Percentiles rank a stretch among this genome's conserved stretches.
Conservation (phyloP, 2,113 vertebrate genomes). For the Lophochroa leadbeateri region DNA sequence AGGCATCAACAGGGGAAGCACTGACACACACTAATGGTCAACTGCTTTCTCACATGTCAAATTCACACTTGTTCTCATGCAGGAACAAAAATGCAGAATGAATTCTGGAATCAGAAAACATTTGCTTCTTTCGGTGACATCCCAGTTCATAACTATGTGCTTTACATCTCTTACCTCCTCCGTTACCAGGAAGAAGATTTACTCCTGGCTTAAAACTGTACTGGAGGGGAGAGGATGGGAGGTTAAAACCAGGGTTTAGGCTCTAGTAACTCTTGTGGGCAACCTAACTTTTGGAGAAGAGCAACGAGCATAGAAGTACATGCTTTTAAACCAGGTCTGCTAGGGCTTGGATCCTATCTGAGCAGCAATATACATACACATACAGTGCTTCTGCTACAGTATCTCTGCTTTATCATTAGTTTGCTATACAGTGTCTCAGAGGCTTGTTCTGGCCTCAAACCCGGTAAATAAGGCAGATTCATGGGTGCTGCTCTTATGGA, state of each 20-base stretch:
- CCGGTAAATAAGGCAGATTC: neutral
- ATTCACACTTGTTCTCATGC: neutral
- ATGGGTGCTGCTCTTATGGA: rapidly evolving
- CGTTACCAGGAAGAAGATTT: neutral
- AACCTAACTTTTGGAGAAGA: neutral
- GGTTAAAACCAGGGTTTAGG: neutral
- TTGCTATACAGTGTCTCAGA: neutral
- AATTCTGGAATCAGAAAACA: neutral
- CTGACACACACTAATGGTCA: neutral
- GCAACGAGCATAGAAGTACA: neutral
- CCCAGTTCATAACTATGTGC: neutral
- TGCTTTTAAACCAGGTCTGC: neutral
- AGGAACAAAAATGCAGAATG: neutral
- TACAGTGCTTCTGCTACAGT: neutral
- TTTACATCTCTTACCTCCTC: neutral
- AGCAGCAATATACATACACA: neutral
- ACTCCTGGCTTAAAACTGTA: neutral
- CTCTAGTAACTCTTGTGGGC: neutral
- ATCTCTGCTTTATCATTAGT: neutral
- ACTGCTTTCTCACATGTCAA: rapidly evolving
- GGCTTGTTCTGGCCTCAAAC: neutral
- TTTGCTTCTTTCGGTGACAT: neutral
- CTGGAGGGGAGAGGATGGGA: neutral
- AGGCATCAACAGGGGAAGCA: neutral
- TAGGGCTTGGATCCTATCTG: neutral